Percentiles rank a stretch among this genome's conserved stretches.
These are phyloP conservation scores for Bugula neritina DNA, from an alignment of 2,888 invertebrate genomes.

Conservation along the genomic window DNA sequence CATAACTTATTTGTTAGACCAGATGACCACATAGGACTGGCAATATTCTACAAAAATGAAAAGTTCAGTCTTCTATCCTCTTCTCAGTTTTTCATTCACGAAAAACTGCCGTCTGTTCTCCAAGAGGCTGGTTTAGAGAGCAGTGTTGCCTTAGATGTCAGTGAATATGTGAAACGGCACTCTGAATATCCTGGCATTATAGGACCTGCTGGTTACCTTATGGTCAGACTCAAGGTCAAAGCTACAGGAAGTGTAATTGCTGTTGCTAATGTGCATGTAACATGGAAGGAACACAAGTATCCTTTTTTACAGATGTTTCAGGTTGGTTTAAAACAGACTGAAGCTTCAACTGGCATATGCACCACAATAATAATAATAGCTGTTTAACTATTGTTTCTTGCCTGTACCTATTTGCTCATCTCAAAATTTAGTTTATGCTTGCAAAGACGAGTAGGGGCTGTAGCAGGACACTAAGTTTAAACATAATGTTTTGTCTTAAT, in stretches of 20 bases:
- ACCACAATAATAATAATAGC: too few species aligned
- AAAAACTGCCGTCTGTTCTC: background rate
- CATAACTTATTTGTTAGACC: too few species aligned
- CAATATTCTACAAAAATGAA: background rate
- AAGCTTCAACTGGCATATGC: too few species aligned
- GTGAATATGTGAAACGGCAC: background rate
- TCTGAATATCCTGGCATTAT: background rate
- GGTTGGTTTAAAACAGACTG: too few species aligned
- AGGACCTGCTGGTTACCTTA: background rate
- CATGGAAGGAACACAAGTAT: background rate
- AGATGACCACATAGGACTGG: constrained; percentile 20
- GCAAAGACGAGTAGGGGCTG: too few species aligned
- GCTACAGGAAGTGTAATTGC: background rate
- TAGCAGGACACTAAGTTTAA: too few species aligned
- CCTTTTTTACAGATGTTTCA: background rate
- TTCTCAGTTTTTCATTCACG: background rate
- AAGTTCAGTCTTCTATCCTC: background rate
- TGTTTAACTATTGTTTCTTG: too few species aligned
- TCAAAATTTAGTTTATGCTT: too few species aligned
- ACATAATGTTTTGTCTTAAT: too few species aligned
- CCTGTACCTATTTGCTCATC: too few species aligned
- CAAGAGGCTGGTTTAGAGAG: background rate
- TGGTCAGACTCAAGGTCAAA: background rate
- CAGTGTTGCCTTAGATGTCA: background rate
- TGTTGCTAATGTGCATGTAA: background rate